These are phyloP conservation scores for Apodemus agrarius DNA, from an alignment of 2,797 vertebrate species.

Conservation along the genomic window DNA sequence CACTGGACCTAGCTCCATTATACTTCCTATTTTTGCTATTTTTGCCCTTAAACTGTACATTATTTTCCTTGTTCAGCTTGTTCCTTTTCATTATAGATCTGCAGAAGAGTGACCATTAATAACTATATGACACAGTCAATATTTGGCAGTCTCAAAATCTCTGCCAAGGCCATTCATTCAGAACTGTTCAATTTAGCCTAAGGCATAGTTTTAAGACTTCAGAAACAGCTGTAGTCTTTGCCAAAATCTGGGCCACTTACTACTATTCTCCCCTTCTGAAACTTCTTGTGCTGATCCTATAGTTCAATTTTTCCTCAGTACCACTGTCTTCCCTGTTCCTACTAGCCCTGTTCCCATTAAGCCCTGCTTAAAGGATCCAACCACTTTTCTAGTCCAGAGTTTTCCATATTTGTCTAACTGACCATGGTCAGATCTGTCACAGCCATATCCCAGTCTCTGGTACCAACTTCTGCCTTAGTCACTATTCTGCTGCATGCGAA, in stretches of 20 bases:
- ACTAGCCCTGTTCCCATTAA: neutral
- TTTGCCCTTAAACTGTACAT: neutral
- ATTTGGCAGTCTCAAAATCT: neutral
- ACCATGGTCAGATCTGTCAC: neutral
- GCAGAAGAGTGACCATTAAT: neutral
- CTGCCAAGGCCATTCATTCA: neutral
- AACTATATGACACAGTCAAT: neutral
- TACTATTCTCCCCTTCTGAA: neutral
- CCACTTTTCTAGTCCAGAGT: neutral
- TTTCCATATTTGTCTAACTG: neutral
- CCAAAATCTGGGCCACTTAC: neutral
- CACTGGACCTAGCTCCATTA: neutral
- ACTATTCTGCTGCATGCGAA: neutral
- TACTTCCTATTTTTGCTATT: neutral
- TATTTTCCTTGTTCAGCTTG: neutral
- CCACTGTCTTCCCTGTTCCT: neutral
- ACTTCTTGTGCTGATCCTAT: neutral
- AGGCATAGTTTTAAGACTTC: neutral
- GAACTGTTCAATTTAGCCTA: neutral
- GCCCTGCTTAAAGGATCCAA: neutral
- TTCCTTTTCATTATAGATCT: neutral
- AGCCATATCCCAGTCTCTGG: neutral
- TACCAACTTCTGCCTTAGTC: neutral
- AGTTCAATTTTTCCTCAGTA: neutral
- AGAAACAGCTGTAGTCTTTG: neutral